Conservation (phyloP, 1,140 invertebrate genomes). For the Cydia amplana region DNA sequence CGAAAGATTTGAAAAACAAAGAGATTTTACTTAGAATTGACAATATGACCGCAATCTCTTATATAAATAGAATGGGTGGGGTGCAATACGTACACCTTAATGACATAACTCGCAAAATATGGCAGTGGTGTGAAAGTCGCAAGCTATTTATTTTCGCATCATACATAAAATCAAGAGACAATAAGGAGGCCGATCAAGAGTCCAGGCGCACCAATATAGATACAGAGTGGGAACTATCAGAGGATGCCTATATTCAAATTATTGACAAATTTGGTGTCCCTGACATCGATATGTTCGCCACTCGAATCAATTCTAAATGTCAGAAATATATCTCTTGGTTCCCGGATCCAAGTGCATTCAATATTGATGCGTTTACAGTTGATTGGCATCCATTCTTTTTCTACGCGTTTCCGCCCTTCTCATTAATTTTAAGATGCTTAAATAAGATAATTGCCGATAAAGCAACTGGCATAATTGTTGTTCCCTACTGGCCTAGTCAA, state of each 20-base stretch:
- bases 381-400: background rate
- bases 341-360: background rate
- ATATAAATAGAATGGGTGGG: constrained; percentile 35
- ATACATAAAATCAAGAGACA: constrained; percentile 48
- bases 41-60: constrained; percentile 48
- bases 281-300: background rate
- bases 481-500: constrained; percentile 5
- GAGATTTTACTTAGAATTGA: constrained; percentile 42
- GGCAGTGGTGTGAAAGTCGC: constrained; percentile 50
- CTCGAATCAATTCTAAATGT: background rate
- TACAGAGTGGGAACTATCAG: constrained; percentile 41
- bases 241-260: constrained; percentile 23
- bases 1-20: constrained; percentile 29
- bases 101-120: constrained; percentile 43
- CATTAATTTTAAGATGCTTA: background rate
- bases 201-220: constrained; percentile 43
- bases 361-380: constrained; percentile 10
- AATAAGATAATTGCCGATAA: constrained; percentile 10
- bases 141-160: constrained; percentile 45
- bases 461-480: constrained; percentile 4
- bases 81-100: constrained; percentile 41
- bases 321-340: constrained; percentile 6
- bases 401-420: constrained; percentile 5
- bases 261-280: constrained; percentile 32
- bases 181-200: constrained; percentile 45